phyloP scores from a whole-genome alignment of 1,140 invertebrate species.

The Euura saliciscinereae region DNA sequence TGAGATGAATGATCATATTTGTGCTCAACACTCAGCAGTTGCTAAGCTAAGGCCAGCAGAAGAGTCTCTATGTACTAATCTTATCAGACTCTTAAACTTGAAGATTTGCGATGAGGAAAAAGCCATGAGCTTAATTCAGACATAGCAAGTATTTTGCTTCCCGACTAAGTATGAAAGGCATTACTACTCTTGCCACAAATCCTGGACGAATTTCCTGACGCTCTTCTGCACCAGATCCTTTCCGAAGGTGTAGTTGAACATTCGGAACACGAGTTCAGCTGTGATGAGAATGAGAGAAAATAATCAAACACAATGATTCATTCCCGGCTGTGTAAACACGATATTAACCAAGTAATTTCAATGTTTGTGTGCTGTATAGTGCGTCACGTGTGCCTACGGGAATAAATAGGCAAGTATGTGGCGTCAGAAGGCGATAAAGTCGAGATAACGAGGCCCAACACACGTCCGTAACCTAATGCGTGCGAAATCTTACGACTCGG shows the following conservation, averaged over 20 bases:
- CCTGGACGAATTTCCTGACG: conserved; percentile 71
- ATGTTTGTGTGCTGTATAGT: background rate
- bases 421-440: background rate
- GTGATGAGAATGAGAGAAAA: conserved; percentile 31
- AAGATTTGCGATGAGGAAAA: too few species aligned
- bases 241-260: conserved; percentile 89
- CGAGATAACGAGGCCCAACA: background rate
- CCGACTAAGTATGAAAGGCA: conserved; percentile 8
- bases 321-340: background rate
- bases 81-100: background rate
- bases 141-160: conserved; percentile 8
- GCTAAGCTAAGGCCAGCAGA: conserved; percentile 6
- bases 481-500: background rate
- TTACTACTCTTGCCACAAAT: conserved; percentile 44
- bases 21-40: background rate
- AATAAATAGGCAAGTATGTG: background rate
- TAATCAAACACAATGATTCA: conserved; percentile 6
- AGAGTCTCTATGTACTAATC: background rate
- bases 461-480: background rate
- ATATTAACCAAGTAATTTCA: background rate
- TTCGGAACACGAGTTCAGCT: conserved; percentile 90
- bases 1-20: too few species aligned
- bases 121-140: background rate
- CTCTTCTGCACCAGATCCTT: conserved; percentile 78
- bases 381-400: background rate